Percentiles rank a stretch among this genome's conserved stretches.
Conservation (phyloP, 2,797 vertebrate genomes). For the Ctenosaura bakeri region DNA sequence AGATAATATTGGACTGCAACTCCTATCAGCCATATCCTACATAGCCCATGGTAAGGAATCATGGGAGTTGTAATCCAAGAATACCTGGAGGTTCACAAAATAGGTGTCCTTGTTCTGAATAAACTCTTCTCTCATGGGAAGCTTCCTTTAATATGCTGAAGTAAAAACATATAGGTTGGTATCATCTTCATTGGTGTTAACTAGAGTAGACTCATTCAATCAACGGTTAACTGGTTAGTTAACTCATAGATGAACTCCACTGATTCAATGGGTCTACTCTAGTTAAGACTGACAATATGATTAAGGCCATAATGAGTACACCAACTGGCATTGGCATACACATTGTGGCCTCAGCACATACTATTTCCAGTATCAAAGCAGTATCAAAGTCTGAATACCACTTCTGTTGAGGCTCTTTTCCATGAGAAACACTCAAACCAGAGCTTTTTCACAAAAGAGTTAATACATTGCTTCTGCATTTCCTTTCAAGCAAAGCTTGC, state of each 20-base stretch:
- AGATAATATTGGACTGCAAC: background rate
- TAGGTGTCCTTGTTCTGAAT: background rate
- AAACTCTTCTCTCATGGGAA: background rate
- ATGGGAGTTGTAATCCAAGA: background rate
- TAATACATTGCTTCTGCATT: background rate
- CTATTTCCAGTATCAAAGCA: background rate
- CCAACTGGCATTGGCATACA: too few relatives aligned
- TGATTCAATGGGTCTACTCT: too few relatives aligned
- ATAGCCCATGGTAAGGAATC: background rate
- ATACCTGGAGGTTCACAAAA: background rate
- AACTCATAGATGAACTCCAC: too few relatives aligned
- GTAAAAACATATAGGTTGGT: background rate
- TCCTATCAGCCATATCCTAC: background rate
- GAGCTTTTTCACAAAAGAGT: background rate
- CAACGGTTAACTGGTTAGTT: too few relatives aligned
- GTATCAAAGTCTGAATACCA: background rate
- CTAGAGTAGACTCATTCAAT: too few relatives aligned
- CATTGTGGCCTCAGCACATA: background rate
- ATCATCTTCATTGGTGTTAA: too few relatives aligned
- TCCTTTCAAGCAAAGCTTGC: background rate
- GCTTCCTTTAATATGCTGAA: background rate
- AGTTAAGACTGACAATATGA: too few relatives aligned
- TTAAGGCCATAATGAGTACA: too few relatives aligned
- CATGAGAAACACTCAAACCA: background rate
- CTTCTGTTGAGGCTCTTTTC: background rate